Percentiles rank a stretch among this genome's conserved stretches.
These are phyloP conservation scores for Enteromius radiatus DNA, from an alignment of 2,797 vertebrate genomes.

Conservation along the genomic window DNA sequence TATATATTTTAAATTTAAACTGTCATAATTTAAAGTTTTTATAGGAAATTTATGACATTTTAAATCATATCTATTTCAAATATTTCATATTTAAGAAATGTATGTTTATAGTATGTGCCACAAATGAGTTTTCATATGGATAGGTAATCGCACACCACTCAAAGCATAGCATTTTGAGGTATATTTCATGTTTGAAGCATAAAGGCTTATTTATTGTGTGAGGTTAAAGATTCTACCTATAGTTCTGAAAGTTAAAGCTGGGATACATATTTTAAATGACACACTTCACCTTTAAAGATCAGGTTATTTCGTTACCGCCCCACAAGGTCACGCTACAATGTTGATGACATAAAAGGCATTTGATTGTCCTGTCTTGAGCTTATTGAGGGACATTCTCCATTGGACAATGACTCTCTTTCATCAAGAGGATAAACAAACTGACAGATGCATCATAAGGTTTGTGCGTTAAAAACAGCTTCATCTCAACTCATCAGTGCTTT, in stretches of 20 bases:
- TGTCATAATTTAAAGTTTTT: not conserved
- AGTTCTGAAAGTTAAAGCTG: not conserved
- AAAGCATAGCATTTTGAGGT: not conserved
- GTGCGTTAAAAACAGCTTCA: constrained; percentile 51
- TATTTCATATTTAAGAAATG: not conserved
- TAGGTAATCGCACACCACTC: not conserved
- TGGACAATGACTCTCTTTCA: constrained; percentile 42
- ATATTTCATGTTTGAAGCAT: not conserved
- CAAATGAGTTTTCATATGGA: not conserved
- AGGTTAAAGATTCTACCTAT: not conserved
- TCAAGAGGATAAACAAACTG: constrained; percentile 53
- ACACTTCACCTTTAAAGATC: constrained; percentile 25
- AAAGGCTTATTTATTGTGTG: not conserved
- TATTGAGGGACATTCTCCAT: constrained; percentile 53
- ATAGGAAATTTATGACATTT: not conserved
- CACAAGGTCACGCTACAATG: constrained; percentile 35
- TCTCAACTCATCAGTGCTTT: constrained; percentile 19
- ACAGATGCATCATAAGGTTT: constrained; percentile 49
- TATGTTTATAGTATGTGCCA: not conserved
- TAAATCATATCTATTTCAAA: too few relatives aligned
- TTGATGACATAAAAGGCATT: constrained; percentile 62
- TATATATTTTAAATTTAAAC: not conserved
- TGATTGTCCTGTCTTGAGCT: constrained; percentile 78
- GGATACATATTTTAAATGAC: not conserved
- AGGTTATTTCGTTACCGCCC: not conserved